Conservation (phyloP, 2,888 invertebrate species). For the Neoascia interrupta region DNA sequence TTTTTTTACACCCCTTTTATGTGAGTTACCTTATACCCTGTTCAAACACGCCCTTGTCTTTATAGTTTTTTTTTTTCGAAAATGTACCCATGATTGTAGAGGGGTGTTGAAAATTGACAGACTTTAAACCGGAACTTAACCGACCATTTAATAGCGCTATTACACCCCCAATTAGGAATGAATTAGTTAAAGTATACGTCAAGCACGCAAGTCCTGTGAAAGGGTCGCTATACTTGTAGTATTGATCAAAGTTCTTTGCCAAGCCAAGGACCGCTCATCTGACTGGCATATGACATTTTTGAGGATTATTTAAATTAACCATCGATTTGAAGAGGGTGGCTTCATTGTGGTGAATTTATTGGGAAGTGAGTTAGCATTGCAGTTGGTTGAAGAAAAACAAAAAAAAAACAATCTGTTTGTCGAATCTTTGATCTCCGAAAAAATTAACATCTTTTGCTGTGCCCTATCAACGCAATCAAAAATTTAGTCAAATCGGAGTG, state of each 20-base stretch:
- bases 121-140: conserved; percentile 74
- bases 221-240: neutral
- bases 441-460: conserved; percentile 14
- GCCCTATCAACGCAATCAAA: neutral
- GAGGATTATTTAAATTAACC: conserved; percentile 69
- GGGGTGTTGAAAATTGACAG: conserved; percentile 73
- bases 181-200: conserved; percentile 71
- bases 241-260: conserved; percentile 39
- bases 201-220: conserved; percentile 1
- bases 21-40: conserved; percentile 38
- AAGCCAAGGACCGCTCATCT: conserved; percentile 41
- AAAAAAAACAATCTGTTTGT: conserved; percentile 54
- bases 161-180: conserved; percentile 78
- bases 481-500: conserved; percentile 18
- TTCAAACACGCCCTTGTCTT: conserved; percentile 17
- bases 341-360: conserved; percentile 21
- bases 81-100: conserved; percentile 15
- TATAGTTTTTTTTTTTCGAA: neutral
- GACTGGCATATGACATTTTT: conserved; percentile 65
- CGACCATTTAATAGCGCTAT: conserved; percentile 77
- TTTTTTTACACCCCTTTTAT: conserved; percentile 49
- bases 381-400: neutral
- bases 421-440: conserved; percentile 37
- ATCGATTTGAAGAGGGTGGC: conserved; percentile 52
- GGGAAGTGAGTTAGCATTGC: neutral